Evolutionary conservation across 2,113 vertebrate genomes (phyloP), one percentile per base, ranked within the genome.

Genomic region (Corydoras maculifer): DNA sequence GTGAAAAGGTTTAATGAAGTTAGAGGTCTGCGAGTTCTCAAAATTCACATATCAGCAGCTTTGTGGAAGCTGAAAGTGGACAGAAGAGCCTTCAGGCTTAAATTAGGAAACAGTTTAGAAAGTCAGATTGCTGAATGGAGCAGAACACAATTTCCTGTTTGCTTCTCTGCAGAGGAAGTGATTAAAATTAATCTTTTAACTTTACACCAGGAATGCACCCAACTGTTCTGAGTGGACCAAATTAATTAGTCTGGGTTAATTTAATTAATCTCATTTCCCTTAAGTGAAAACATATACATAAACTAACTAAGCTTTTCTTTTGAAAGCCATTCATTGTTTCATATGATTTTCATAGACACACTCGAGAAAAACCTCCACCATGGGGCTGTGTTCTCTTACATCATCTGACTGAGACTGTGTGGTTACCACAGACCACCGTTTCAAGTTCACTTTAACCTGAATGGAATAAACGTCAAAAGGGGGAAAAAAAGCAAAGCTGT

Each of bases 401-500:
- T n/a, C n/a, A 25, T 25, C 18, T 25, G 18, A 25, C 18, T 25
- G 18, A 25, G 18, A 25, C 18, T 25, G 18, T 25, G 18, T 25
- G 18, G 18, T 25, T 25, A 25, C 18, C 2, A 25, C 18, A 25
- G 18, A 25, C 18, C 18, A 25, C 18, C 18, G 18, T 25, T 25
- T 25, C 18, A 25, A 43, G 35, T 43, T 43, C 4, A 43, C 7
- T 53, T 14, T 53, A 14, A 53, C 9, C 51, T 53, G 15, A 18
- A 18, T 5, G 15, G 8, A 58, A 18, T 8, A 54, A 54, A 54
- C 5, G 53, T 12, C 30, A 57, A 68, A 10, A 51, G 18, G 30
- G 18, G 31, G 11, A 9, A 31, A 65, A 32, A 59, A 53, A 14
- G 8, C 6, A 70, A n/a, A 32, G 57, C 50, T 70, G 73, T 67